These are phyloP conservation scores for Sebastes fasciatus DNA, from an alignment of 2,113 vertebrate species.

Conservation along the genomic window DNA sequence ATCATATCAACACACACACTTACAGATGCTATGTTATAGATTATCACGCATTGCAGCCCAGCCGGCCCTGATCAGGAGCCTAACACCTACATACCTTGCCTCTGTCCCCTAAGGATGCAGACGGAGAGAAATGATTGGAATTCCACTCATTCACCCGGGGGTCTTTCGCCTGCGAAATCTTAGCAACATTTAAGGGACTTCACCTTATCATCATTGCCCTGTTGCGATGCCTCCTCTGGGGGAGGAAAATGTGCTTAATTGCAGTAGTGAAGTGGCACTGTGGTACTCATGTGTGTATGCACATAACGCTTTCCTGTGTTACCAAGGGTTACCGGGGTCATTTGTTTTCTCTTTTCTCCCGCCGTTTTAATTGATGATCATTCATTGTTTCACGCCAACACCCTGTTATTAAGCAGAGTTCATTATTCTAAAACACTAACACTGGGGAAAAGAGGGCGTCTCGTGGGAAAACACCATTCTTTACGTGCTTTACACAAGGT, in stretches of 20 bases:
- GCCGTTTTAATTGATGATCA: constrained; percentile 78
- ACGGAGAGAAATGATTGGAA: constrained; percentile 46
- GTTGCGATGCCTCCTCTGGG: constrained; percentile 58
- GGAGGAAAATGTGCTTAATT: constrained; percentile 64
- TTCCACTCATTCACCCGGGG: constrained; percentile 38
- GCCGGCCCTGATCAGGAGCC: constrained; percentile 26
- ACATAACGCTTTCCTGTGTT: constrained; percentile 32
- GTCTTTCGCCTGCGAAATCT: constrained; percentile 67
- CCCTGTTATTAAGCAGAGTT: constrained; percentile 75
- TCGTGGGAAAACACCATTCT: constrained; percentile 65
- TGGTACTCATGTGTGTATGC: constrained; percentile 4
- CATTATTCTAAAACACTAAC: constrained; percentile 73
- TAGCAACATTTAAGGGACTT: constrained; percentile 57
- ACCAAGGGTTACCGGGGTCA: constrained; percentile 58
- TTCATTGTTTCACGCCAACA: constrained; percentile 71
- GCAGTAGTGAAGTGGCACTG: constrained; percentile 33
- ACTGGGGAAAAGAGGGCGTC: constrained; percentile 46
- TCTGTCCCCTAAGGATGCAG: constrained; percentile 28
- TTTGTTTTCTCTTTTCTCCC: constrained; percentile 64
- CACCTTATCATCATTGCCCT: constrained; percentile 62
- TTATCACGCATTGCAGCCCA: constrained; percentile 27
- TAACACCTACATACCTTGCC: constrained; percentile 31
- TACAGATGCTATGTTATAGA: constrained; percentile 36
- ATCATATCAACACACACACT: constrained; percentile 3
- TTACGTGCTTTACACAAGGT: constrained; percentile 70